These are phyloP conservation scores for Stylophora pistillata DNA, from an alignment of 64 coral and sea anemone species.

Conservation along the genomic window DNA sequence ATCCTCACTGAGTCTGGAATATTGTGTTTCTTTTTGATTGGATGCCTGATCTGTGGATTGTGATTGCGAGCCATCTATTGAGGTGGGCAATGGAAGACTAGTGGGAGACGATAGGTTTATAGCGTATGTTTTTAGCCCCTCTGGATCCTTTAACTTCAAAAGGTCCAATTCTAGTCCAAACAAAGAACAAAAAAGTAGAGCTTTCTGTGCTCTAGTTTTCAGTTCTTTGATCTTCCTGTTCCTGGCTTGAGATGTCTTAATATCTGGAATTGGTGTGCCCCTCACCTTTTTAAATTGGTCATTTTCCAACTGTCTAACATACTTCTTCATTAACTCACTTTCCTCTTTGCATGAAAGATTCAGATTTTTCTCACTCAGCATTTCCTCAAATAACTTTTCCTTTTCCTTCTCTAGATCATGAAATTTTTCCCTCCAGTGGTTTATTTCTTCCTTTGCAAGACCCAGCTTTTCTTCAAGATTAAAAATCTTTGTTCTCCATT, in stretches of 20 bases:
- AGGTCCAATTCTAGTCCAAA: slow-evolving; percentile 54
- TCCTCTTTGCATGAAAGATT: no score
- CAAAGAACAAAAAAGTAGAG: slow-evolving; percentile 12
- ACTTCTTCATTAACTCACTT: slow-evolving; percentile 12
- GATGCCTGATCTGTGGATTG: not conserved
- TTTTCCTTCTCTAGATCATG: no score
- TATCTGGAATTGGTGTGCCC: slow-evolving; percentile 36
- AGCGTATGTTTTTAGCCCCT: slow-evolving; percentile 53
- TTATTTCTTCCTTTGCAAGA: no score
- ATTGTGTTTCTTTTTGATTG: slow-evolving; percentile 26
- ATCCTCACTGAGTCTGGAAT: slow-evolving; percentile 43
- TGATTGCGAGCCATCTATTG: not conserved
- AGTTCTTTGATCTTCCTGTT: slow-evolving; percentile 57
- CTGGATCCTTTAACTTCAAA: slow-evolving; percentile 38
- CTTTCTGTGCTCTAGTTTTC: slow-evolving; percentile 51
- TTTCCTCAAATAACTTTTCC: no score
- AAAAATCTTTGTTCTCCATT: no score
- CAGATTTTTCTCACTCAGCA: no score
- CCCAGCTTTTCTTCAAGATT: no score
- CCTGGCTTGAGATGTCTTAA: slow-evolving; percentile 52
- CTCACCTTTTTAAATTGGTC: slow-evolving; percentile 1
- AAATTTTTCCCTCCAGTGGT: no score
- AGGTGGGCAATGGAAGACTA: not conserved
- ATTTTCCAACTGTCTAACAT: slow-evolving; percentile 29
- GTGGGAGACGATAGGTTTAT: not conserved